Conservation (phyloP, 2,113 vertebrate species). For the Bagarius yarrelli region DNA sequence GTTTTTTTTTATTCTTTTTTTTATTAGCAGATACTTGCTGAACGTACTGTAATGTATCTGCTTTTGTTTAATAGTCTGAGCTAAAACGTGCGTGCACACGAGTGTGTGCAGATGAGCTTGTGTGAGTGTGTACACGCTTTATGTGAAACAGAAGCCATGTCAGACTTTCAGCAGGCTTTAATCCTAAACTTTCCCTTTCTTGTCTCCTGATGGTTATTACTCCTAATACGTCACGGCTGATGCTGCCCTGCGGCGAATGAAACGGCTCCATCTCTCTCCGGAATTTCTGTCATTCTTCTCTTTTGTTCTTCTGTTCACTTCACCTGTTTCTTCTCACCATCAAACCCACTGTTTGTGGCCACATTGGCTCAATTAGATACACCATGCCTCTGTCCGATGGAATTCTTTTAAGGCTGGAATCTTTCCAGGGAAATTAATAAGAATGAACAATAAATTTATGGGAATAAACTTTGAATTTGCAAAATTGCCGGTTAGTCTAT, state of each 20-base stretch:
- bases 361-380: neutral
- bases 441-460: too few relatives aligned
- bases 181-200: slow-evolving; percentile 21
- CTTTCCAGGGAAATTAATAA: too few relatives aligned
- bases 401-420: too few relatives aligned
- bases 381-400: neutral
- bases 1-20: neutral
- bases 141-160: neutral
- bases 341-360: neutral
- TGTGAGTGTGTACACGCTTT: slow-evolving; percentile 3
- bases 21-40: neutral
- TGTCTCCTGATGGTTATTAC: slow-evolving; percentile 23
- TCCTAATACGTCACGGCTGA: slow-evolving; percentile 18
- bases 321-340: neutral
- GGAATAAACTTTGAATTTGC: too few relatives aligned
- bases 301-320: neutral
- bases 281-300: neutral
- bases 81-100: neutral
- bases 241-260: slow-evolving; percentile 36
- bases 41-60: neutral
- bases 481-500: too few relatives aligned
- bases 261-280: slow-evolving; percentile 16
- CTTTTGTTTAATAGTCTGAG: neutral
- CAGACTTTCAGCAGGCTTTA: slow-evolving; percentile 7
- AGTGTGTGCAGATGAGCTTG: neutral